A percentile compares a stretch with the other conserved stretches of the same genome.
These are phyloP conservation scores for Drosophila miranda DNA, from an alignment of 1,140 invertebrate species.

Conservation along the genomic window DNA sequence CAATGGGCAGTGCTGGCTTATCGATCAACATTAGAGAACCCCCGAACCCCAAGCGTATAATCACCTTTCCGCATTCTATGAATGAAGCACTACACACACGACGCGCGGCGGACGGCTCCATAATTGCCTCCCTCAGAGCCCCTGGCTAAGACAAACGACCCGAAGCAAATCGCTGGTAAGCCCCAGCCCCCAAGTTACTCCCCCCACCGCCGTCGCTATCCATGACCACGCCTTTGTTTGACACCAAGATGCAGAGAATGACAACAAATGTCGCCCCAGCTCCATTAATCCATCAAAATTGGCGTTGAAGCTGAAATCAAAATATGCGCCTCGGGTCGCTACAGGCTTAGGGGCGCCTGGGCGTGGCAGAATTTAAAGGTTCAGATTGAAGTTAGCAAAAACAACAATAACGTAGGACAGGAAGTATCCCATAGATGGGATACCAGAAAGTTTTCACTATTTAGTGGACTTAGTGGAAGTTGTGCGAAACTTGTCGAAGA, in stretches of 20 bases:
- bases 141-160: constrained; percentile 60
- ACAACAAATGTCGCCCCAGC: constrained; percentile 45
- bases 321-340: constrained; percentile 30
- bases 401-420: background rate
- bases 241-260: constrained; percentile 54
- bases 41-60: constrained; percentile 52
- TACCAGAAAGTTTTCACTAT: constrained; percentile 3
- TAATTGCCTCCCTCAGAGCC: constrained; percentile 33
- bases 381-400: background rate
- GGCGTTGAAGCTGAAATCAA: constrained; percentile 58
- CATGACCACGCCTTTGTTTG: constrained; percentile 50
- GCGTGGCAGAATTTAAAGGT: too few species aligned
- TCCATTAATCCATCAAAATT: constrained; percentile 68
- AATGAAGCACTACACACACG: constrained; percentile 37
- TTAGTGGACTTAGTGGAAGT: background rate
- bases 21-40: constrained; percentile 58
- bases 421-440: constrained; percentile 1
- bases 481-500: background rate
- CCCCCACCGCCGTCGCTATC: constrained; percentile 1
- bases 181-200: constrained; percentile 7
- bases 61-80: constrained; percentile 75
- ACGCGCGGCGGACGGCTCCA: constrained; percentile 29
- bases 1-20: constrained; percentile 19
- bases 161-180: constrained; percentile 55
- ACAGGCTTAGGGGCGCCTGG: background rate